phyloP scores from a whole-genome alignment of 2,113 vertebrate species.

The Diadophis punctatus region DNA sequence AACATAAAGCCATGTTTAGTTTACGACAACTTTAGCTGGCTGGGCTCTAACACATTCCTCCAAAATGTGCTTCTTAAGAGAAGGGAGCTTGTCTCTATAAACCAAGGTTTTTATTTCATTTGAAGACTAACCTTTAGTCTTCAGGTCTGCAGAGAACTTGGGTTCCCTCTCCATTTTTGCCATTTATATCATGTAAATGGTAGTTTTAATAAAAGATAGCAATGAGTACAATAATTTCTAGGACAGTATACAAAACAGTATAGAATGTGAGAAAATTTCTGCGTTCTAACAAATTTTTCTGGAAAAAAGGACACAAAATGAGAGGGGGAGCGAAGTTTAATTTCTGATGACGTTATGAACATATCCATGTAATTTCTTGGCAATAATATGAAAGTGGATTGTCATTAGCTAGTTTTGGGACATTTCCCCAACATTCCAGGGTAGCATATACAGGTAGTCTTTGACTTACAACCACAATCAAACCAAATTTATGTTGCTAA shows the following conservation, averaged over 20 bases:
- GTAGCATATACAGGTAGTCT: neutral
- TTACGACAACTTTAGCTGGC: conserved; percentile 31
- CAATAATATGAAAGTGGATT: neutral
- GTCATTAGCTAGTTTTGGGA: neutral
- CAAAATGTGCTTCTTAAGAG: neutral
- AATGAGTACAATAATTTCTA: neutral
- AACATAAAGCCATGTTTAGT: conserved; percentile 34
- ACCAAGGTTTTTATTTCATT: neutral
- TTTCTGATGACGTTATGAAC: neutral
- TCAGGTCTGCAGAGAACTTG: neutral
- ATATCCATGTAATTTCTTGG: neutral
- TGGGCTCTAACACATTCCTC: conserved; percentile 15
- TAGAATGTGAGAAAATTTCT: neutral
- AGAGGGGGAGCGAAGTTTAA: neutral
- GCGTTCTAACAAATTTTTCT: neutral
- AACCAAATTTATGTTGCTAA: neutral
- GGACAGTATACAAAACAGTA: neutral
- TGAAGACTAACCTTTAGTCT: neutral
- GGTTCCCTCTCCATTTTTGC: neutral
- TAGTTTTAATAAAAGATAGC: neutral
- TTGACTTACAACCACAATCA: neutral
- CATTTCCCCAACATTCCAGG: neutral
- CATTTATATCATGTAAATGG: neutral
- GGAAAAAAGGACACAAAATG: neutral
- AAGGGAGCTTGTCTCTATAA: neutral